phyloP scores from a whole-genome alignment of 2,113 vertebrate genomes.

The Alectura lathami region DNA sequence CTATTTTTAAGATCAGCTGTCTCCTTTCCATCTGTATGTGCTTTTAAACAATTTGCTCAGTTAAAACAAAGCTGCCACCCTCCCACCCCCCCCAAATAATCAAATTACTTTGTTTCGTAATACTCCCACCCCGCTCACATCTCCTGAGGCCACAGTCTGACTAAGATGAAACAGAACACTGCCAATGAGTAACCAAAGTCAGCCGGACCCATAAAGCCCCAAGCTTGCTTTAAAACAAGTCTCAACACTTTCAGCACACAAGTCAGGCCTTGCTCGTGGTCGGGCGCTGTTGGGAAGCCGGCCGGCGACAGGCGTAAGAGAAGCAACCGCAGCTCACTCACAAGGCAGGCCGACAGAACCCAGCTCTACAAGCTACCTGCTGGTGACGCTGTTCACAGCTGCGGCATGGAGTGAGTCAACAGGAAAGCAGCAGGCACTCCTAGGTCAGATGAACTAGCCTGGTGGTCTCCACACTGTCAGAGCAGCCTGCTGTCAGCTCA shows the following conservation, averaged over 20 bases:
- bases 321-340: background rate
- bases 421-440: background rate
- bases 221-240: background rate
- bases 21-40: slow-evolving; percentile 36
- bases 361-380: background rate
- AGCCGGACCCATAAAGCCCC: background rate
- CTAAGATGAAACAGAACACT: background rate
- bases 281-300: background rate
- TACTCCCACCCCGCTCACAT: slow-evolving; percentile 18
- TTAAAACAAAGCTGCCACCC: slow-evolving; percentile 45
- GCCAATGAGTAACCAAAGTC: background rate
- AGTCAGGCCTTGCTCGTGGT: background rate
- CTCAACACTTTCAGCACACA: background rate
- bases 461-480: background rate
- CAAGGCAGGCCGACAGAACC: background rate
- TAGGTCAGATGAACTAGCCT: background rate
- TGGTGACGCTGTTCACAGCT: background rate
- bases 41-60: slow-evolving; percentile 60
- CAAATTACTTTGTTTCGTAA: slow-evolving; percentile 49
- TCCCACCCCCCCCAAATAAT: slow-evolving; percentile 33
- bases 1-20: slow-evolving; percentile 28
- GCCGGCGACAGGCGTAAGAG: background rate
- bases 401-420: background rate
- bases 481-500: background rate
- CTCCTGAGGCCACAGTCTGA: background rate